Evolutionary conservation across 2,797 vertebrate species (phyloP), one percentile per base, ranked within the genome.

Genomic region (Sebastes iracundus): DNA sequence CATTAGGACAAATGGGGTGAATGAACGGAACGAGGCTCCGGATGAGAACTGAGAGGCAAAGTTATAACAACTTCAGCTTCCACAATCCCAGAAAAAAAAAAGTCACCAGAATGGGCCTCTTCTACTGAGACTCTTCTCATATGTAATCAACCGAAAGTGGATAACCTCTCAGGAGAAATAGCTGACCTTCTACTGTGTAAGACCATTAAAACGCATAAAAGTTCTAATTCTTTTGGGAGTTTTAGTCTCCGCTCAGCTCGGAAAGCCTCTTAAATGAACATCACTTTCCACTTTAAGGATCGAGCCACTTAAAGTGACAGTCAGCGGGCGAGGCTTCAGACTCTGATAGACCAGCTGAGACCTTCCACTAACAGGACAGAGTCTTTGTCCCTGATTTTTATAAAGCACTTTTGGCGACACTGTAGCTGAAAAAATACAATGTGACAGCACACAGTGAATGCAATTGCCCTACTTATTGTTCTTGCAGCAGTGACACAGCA

Each of bases 391-490:
- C 20, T 1, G 1, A 73, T 58, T 86, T 86, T 58, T 14, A 59
- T 27, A 60, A 77, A 83, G 59, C 75, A 63, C 28, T 75, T 81
- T 60, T 4, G 62, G 55, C 64, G 16, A 28, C 65, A 64, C 66
- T 11, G 49, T 74, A 23, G 61, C 70, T 80, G 79, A 84, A 70
- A 87, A 78, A 83, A 77, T 81, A 52, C 75, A 72, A 85, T 73
- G 75, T 79, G 82, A 83, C 79, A 64, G 62, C 20, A 66, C 69
- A 78, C 59, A 23, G 71, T 66, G 62, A 79, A 70, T 58, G 55
- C 66, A 46, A 52, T 72, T 80, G 85, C 60, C 81, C 87, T 81
- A 82, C 79, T 88, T 87, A 76, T 69, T 72, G 75, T 72, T 72
- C 75, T 65, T 71, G 20, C 63, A 80, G 64, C 63, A n/a, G 84